Base-by-base conservation (phyloP, 2,797 vertebrate genomes). In the Notolabrus celidotus region DNA sequence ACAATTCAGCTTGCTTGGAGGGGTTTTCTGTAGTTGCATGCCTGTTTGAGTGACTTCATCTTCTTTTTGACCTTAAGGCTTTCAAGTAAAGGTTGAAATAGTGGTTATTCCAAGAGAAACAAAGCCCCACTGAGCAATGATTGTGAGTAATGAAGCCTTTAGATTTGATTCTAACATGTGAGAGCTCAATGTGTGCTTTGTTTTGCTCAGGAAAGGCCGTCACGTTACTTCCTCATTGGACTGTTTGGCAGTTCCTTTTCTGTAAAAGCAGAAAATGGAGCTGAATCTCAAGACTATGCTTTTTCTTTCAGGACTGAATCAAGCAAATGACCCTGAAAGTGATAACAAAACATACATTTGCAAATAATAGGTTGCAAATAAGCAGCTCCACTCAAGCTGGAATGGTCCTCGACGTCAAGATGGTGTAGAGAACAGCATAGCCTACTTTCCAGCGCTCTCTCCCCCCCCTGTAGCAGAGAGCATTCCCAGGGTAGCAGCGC, bases 391-490 rank as follows among this genome's bases (percentile, higher is more conserved):
- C n/a, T 45, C 23, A 25, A 22, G 64, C 52, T 20, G 57, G 2
- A 67, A 45, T 34, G 34, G 20, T 29, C 70, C 51, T 23, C 69
- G 53, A 67, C 1, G 55, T 74, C 58, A 71, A 79, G 84, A 75
- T 72, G 71, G 55, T 76, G 71, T 58, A n/a, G 67, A 74, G 78
- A 85, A 86, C 76, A 86, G 76, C 51, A 43, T 86, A 89, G 87
- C 87, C 90, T 86, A 89, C 74, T 89, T 90, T 85, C 27, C 64
- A 47, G 64, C 33, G 0, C 68, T 15, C 57, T 7, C n/a, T 2
- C 7, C 52, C 55, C 59, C 38, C 34, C 75, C 50, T 17, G 17
- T 74, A 68, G 73, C 68, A 64, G 72, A 33, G 62, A 76, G 72
- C 77, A 53, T 85, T 86, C 85, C 86, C 82, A 74, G 74, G 77